Conservation (phyloP, 1,140 invertebrate genomes). For the Mycetomoellerius zeteki region DNA sequence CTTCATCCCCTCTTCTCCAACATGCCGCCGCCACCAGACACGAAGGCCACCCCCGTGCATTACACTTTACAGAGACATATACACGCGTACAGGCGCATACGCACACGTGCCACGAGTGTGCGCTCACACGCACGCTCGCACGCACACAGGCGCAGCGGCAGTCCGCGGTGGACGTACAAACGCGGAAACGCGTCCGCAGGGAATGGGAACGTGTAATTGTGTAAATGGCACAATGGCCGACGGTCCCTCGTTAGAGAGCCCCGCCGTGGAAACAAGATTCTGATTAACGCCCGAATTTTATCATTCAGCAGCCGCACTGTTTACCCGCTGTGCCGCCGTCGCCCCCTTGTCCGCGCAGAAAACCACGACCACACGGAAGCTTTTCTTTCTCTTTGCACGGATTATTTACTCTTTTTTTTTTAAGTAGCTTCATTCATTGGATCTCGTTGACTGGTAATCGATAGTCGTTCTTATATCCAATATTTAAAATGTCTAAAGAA, state of each 20-base stretch:
- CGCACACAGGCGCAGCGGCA: constrained; percentile 19
- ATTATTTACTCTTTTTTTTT: constrained; percentile 17
- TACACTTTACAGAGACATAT: constrained; percentile 44
- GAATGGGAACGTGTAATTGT: constrained; percentile 83
- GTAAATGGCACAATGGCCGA: constrained; percentile 84
- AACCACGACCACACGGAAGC: constrained; percentile 28
- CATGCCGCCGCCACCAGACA: constrained; percentile 62
- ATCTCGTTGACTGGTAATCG: background rate
- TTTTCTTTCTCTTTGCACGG: constrained; percentile 21
- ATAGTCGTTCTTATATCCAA: background rate
- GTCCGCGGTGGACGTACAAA: constrained; percentile 70
- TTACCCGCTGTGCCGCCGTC: constrained; percentile 66
- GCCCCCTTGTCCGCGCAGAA: constrained; percentile 50
- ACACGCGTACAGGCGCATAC: constrained; percentile 8
- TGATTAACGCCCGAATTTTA: constrained; percentile 84
- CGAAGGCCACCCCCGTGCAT: constrained; percentile 61
- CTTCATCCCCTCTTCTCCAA: constrained; percentile 46
- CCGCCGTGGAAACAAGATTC: constrained; percentile 83
- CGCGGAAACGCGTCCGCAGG: constrained; percentile 72
- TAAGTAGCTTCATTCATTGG: background rate
- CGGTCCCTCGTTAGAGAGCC: constrained; percentile 79
- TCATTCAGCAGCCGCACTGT: constrained; percentile 72
- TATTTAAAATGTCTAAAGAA: background rate
- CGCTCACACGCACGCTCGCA: background rate
- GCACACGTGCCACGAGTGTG: constrained; percentile 15